These are phyloP conservation scores for Austrolebias charrua DNA, from an alignment of 2,797 vertebrate genomes.

Conservation along the genomic window DNA sequence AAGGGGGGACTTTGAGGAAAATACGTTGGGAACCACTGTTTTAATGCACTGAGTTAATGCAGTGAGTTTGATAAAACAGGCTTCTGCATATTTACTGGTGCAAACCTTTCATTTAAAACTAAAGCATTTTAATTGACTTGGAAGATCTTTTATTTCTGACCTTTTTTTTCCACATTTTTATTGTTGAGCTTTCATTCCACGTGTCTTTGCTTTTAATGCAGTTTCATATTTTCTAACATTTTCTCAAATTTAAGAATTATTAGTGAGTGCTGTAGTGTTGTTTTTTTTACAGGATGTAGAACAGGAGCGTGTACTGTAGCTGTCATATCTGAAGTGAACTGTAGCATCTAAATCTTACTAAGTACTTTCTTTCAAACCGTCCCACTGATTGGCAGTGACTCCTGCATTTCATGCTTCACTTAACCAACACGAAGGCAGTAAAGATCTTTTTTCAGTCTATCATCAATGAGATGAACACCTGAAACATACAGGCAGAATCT, in stretches of 20 bases:
- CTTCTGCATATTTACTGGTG: not conserved
- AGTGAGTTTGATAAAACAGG: not conserved
- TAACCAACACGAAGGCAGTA: not conserved
- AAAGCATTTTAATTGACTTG: not conserved
- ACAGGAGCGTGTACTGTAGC: not conserved
- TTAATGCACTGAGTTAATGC: not conserved
- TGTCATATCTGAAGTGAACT: not conserved
- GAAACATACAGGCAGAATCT: not conserved
- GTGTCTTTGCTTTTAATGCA: constrained; percentile 8
- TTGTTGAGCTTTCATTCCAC: not conserved
- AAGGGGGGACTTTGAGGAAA: no score
- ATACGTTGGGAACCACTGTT: no score
- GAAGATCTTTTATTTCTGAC: not conserved
- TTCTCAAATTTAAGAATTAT: constrained; percentile 1
- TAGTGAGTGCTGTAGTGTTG: constrained; percentile 4
- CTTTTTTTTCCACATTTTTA: not conserved
- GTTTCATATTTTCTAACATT: constrained; percentile 1
- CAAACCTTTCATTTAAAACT: not conserved
- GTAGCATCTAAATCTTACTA: not conserved
- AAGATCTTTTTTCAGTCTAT: not conserved
- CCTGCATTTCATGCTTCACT: not conserved
- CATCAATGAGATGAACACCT: not conserved
- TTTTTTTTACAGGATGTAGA: not conserved
- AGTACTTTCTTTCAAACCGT: not conserved
- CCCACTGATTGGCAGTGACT: not conserved